These are phyloP conservation scores for Ginglymostoma cirratum DNA, from an alignment of 2,113 vertebrate species.

Conservation along the genomic window DNA sequence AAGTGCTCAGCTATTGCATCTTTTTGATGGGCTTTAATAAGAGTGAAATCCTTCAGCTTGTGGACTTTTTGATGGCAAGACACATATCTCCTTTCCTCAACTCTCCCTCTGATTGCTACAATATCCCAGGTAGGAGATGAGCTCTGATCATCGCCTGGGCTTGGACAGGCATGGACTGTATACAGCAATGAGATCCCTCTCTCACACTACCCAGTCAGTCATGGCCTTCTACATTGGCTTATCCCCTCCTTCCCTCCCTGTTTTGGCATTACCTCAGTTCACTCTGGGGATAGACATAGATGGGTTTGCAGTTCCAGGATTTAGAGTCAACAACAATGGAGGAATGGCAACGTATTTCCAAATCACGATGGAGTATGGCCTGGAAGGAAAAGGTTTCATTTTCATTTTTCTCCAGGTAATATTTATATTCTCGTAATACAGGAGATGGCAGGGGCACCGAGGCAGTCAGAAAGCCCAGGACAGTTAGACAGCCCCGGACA, in stretches of 20 bases:
- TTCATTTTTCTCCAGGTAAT: too few relatives aligned
- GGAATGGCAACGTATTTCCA: too few relatives aligned
- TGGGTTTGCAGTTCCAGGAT: too few relatives aligned
- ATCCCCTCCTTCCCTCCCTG: neutral
- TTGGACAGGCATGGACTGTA: neutral
- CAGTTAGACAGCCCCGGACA: too few relatives aligned
- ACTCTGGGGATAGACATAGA: neutral
- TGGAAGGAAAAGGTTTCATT: too few relatives aligned
- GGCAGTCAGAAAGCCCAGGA: too few relatives aligned
- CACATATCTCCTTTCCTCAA: neutral
- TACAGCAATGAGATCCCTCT: neutral
- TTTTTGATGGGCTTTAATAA: too few relatives aligned
- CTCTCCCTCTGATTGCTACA: neutral
- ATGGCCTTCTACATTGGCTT: neutral
- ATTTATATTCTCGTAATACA: too few relatives aligned
- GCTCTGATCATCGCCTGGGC: neutral
- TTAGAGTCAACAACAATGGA: too few relatives aligned
- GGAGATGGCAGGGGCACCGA: too few relatives aligned
- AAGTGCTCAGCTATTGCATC: too few relatives aligned
- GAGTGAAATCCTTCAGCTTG: neutral
- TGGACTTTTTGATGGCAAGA: neutral
- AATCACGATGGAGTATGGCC: too few relatives aligned
- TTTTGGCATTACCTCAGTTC: neutral
- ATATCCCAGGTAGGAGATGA: neutral
- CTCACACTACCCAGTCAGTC: neutral